Base-by-base conservation (phyloP, 2,113 vertebrate species). In the Cyprinodon variegatus region DNA sequence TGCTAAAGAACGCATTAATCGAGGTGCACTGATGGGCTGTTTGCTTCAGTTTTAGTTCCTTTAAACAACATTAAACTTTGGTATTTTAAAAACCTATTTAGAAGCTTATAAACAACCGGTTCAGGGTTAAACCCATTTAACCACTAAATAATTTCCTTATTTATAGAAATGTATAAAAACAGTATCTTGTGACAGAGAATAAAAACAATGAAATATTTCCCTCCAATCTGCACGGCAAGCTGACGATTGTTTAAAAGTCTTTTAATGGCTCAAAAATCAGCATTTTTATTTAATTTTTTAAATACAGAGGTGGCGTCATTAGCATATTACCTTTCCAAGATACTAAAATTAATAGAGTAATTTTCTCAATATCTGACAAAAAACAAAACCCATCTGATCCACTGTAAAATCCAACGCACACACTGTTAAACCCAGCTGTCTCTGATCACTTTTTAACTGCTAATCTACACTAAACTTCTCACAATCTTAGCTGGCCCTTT, bases 61-160 rank as follows among this genome's bases (percentile, higher is more conserved):
- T 84, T 22, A 76, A 70, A 82, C 77, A 3, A 45, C 2, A 63
- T 48, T 73, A 8, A 79, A 65, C 17, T 74, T 83, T 20, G 72
- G 9, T 3, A 15, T 2, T n/a, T 60, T 22, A 57, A 29, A 73
- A 50, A 76, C 57, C 66, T 72, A 66, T 46, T 68, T 15, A 14
- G 20, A 78, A 15, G 22, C 41, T 79, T 41, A 65, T 61, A 83
- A 88, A 85, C 81, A 83, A 88, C 79, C 36, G n/a, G 14, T 79
- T 63, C 5, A 10, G 65, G 3, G 13, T 53, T 74, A 65, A 69
- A 72, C 57, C 72, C 22, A 15, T 13, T 65, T 66, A 41, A 76
- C 63, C 39, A 0, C 12, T 1, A 62, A 11, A 66, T 65, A 45
- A 70, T 60, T 78, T 79, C 68, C 0, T 68, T 57, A 62, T 79